These are phyloP conservation scores for Stylophora pistillata DNA, from an alignment of 64 coral and sea anemone species.

Conservation along the genomic window DNA sequence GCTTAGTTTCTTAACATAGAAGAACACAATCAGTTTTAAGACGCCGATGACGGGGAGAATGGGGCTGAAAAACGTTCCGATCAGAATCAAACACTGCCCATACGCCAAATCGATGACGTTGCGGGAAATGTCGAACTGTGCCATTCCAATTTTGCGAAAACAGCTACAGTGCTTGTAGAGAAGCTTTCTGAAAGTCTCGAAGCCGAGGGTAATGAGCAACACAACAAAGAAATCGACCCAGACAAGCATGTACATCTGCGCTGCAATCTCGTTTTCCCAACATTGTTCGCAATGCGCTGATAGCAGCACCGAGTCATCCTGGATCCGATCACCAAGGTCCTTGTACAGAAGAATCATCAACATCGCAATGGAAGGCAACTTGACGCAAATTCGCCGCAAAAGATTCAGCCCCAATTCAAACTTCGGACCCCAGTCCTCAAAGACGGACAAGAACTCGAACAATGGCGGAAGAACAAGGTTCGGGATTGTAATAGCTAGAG, in stretches of 20 bases:
- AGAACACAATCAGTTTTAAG: slow-evolving; percentile 71
- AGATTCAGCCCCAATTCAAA: slow-evolving; percentile 75
- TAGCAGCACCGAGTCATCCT: not conserved
- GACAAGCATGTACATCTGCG: slow-evolving; percentile 94
- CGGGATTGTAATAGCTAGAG: slow-evolving; percentile 80
- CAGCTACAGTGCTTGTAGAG: slow-evolving; percentile 46
- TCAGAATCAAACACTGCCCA: slow-evolving; percentile 84
- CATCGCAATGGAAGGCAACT: slow-evolving; percentile 66
- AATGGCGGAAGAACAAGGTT: slow-evolving; percentile 75
- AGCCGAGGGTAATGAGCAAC: slow-evolving; percentile 58
- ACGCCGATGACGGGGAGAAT: slow-evolving; percentile 71
- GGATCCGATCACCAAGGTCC: slow-evolving; percentile 12
- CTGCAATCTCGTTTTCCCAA: slow-evolving; percentile 91
- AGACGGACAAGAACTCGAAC: slow-evolving; percentile 86
- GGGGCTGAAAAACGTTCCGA: slow-evolving; percentile 85
- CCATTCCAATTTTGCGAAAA: slow-evolving; percentile 58
- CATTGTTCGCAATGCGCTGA: slow-evolving; percentile 60
- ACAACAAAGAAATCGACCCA: slow-evolving; percentile 90
- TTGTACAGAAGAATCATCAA: slow-evolving; percentile 74
- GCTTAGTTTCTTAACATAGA: slow-evolving; percentile 90
- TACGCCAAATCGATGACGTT: slow-evolving; percentile 91
- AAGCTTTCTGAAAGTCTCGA: slow-evolving; percentile 71
- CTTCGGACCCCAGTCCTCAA: slow-evolving; percentile 80
- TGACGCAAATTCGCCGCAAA: slow-evolving; percentile 76
- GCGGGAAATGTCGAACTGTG: slow-evolving; percentile 83